Evolutionary conservation across 2,888 invertebrate genomes (phyloP).

Genomic region (Sericinus montela): DNA sequence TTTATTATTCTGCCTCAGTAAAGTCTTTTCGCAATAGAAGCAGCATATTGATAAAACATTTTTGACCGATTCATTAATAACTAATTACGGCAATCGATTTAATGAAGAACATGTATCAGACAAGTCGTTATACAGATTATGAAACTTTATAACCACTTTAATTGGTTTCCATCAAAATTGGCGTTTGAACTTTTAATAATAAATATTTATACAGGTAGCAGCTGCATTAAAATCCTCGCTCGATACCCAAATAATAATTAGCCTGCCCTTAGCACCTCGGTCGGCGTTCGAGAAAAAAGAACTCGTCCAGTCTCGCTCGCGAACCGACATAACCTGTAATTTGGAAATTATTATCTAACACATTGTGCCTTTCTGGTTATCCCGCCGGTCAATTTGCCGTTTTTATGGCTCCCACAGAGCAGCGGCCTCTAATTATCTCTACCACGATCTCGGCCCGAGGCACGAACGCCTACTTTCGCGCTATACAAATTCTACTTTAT

Average conservation of each 20-base stretch:
- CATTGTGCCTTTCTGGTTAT: conserved; percentile 80
- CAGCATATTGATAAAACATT: neutral
- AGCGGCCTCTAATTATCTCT: conserved; percentile 76
- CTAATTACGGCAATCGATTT: conserved; percentile 2
- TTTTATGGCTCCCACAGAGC: conserved; percentile 78
- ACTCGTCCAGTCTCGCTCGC: conserved; percentile 61
- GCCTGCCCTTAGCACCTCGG: conserved; percentile 78
- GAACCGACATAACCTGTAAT: conserved; percentile 77
- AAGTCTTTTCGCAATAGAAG: conserved; percentile 1
- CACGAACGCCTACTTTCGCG: conserved; percentile 38
- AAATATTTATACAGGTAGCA: conserved; percentile 80
- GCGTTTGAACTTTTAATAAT: conserved; percentile 72
- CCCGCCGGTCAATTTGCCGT: conserved; percentile 80
- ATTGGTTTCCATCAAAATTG: conserved; percentile 70
- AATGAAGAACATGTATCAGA: conserved; percentile 6
- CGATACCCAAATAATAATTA: conserved; percentile 79
- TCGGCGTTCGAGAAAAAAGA: conserved; percentile 69
- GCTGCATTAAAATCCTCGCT: conserved; percentile 74
- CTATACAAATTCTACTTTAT: conserved; percentile 31
- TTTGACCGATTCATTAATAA: conserved; percentile 6
- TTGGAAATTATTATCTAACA: conserved; percentile 80
- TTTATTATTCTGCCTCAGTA: too few species aligned
- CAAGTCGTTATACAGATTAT: conserved; percentile 30
- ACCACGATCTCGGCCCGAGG: conserved; percentile 73
- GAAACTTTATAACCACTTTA: conserved; percentile 45